Percentiles rank a stretch among this genome's conserved stretches.
These are phyloP conservation scores for Polypterus bichir DNA, from an alignment of 2,113 vertebrate genomes.

Conservation along the genomic window DNA sequence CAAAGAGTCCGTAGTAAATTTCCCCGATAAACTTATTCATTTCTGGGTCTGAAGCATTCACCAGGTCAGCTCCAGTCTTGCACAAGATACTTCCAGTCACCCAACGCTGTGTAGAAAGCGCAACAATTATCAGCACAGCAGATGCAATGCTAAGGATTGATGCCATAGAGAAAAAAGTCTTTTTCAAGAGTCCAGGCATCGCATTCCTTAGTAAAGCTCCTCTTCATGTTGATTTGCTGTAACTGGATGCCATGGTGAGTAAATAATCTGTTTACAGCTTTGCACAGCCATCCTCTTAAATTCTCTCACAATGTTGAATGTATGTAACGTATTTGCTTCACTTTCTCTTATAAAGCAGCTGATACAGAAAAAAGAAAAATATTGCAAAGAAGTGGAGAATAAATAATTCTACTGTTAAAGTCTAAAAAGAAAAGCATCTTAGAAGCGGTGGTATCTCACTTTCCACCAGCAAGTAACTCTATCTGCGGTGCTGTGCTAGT, in stretches of 20 bases:
- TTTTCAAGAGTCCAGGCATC: slow-evolving; percentile 84
- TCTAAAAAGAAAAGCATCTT: slow-evolving; percentile 16
- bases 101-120: slow-evolving; percentile 75
- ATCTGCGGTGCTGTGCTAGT: slow-evolving; percentile 26
- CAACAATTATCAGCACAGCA: slow-evolving; percentile 58
- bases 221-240: slow-evolving; percentile 28
- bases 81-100: slow-evolving; percentile 76
- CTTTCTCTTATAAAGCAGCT: not conserved
- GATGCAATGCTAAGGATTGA: slow-evolving; percentile 67
- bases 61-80: slow-evolving; percentile 83
- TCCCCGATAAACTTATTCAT: slow-evolving; percentile 78
- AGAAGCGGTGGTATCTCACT: slow-evolving; percentile 5
- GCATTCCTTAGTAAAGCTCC: slow-evolving; percentile 35
- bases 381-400: slow-evolving; percentile 5
- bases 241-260: not conserved
- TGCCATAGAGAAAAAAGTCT: slow-evolving; percentile 62
- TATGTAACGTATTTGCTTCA: slow-evolving; percentile 5
- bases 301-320: not conserved
- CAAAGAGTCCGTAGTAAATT: slow-evolving; percentile 84
- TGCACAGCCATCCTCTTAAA: not conserved
- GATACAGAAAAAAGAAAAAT: not conserved
- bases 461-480: slow-evolving; percentile 36
- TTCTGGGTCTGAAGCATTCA: slow-evolving; percentile 80
- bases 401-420: slow-evolving; percentile 8
- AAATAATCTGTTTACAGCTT: not conserved